phyloP scores from a whole-genome alignment of 2,888 invertebrate genomes.

The Drosophila algonquin region DNA sequence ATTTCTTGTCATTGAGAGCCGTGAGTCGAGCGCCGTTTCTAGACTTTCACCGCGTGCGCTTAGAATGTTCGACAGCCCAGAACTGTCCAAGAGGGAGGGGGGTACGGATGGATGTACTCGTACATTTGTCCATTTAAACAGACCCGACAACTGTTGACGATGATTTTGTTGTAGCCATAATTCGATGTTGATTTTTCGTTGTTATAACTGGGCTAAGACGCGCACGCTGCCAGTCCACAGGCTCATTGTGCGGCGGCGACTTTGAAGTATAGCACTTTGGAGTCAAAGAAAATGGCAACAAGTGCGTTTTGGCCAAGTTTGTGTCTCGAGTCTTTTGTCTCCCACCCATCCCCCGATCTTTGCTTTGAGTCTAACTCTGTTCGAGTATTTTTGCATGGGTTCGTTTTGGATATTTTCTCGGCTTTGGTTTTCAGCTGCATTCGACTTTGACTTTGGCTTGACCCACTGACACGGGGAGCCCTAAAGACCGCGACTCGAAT shows the following conservation, averaged over 20 bases:
- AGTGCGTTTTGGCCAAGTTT: slow-evolving; percentile 67
- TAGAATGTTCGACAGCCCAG: slow-evolving; percentile 55
- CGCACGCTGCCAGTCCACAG: slow-evolving; percentile 16
- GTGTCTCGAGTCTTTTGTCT: slow-evolving; percentile 69
- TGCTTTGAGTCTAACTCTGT: background rate
- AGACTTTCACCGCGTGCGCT: slow-evolving; percentile 69
- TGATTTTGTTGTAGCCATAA: slow-evolving; percentile 66
- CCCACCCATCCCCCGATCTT: background rate
- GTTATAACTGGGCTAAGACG: slow-evolving; percentile 71
- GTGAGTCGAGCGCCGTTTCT: slow-evolving; percentile 12
- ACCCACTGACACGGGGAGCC: slow-evolving; percentile 61
- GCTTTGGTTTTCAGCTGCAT: background rate
- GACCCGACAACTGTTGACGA: slow-evolving; percentile 45
- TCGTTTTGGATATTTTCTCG: background rate
- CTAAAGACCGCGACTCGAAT: slow-evolving; percentile 28
- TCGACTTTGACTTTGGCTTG: slow-evolving; percentile 46
- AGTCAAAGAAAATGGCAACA: slow-evolving; percentile 53
- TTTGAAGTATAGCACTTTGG: slow-evolving; percentile 49
- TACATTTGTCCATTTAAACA: slow-evolving; percentile 34
- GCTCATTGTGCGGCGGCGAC: slow-evolving; percentile 44
- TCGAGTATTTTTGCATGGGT: slow-evolving; percentile 16
- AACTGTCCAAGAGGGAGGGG: slow-evolving; percentile 7
- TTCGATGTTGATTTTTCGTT: slow-evolving; percentile 72
- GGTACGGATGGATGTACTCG: slow-evolving; percentile 10
- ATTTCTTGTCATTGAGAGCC: slow-evolving; percentile 73